Base-by-base conservation (phyloP, 1,140 invertebrate species). In the Leptinotarsa texana region DNA sequence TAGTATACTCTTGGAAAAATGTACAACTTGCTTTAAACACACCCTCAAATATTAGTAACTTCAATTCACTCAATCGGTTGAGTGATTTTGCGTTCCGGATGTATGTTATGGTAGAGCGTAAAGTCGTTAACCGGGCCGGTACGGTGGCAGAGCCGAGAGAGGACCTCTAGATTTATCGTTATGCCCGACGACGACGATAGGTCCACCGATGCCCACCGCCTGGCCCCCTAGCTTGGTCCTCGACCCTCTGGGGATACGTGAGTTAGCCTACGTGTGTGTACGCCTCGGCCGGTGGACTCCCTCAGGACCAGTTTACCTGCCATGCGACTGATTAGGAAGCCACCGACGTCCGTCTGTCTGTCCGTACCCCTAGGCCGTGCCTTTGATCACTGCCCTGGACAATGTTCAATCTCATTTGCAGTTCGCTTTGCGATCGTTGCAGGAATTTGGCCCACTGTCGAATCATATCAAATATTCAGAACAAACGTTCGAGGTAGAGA, bases 321-420 rank as follows among this genome's bases (percentile, higher is more conserved):
- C 81, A 81, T 73, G 78, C 77, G 81, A 82, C 83, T 84, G 83
- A 84, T 84, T 83, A 57, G 82, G 83, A 84, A 82, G 77, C 75
- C 61, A 73, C 77, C 71, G 65, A 62, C 51, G 42, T 74, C 72
- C 69, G 57, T 51, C 42, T 73, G 51, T 57, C 51, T 17, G 51
- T 57, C 51, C 51, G 51, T 17, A 57, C 13, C 51, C 67, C 27
- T 75, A 57, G 68, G 63, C 69, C 74, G 68, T 66, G 17, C 57
- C 63, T 74, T 69, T 17, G 42, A 42, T 67, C 65, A 67, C 65
- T 57, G 65, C 67, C 51, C 48, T 67, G 15, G 63, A 22, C 51
- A 67, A 47, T 21, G n/a, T 61, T 18, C 68, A 69, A 69, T 69
- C 49, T 57, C 68, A 11, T 48, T 57, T 57, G 51, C 51, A 57